A percentile compares a stretch with the other conserved stretches of the same genome.
Conservation (phyloP, 2,888 invertebrate species). For the Spialia ferax region DNA sequence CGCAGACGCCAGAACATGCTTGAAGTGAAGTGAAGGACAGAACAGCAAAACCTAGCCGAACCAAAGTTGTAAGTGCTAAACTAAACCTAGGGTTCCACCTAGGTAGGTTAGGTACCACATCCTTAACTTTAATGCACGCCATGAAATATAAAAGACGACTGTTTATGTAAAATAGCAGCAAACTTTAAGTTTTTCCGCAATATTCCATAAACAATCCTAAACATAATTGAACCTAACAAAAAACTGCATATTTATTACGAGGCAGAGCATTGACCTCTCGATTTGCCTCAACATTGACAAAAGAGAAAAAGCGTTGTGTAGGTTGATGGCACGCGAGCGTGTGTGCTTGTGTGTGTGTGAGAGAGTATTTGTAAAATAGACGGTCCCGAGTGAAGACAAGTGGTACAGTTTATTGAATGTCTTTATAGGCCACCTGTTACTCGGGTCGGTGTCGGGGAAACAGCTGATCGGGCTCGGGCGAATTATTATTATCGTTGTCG, state of each 20-base stretch:
- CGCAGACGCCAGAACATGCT: neutral
- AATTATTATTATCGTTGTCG: conserved; percentile 83
- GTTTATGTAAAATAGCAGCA: too few species aligned
- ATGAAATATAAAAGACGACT: too few species aligned
- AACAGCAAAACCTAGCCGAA: neutral
- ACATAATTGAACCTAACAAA: conserved; percentile 14
- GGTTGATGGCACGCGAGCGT: conserved; percentile 32
- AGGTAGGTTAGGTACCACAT: too few species aligned
- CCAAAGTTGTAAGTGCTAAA: neutral
- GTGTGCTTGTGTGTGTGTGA: conserved; percentile 61
- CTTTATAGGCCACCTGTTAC: conserved; percentile 87
- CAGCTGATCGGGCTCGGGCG: conserved; percentile 83
- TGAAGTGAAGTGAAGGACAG: neutral
- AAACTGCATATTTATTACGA: conserved; percentile 29
- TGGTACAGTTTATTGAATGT: conserved; percentile 85
- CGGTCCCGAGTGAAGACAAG: conserved; percentile 80
- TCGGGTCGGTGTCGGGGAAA: conserved; percentile 82
- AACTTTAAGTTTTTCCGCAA: neutral
- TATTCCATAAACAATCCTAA: neutral
- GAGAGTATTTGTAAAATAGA: conserved; percentile 70
- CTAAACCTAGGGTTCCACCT: too few species aligned
- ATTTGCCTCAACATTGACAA: conserved; percentile 35
- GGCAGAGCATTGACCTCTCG: conserved; percentile 28
- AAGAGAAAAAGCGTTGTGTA: conserved; percentile 36
- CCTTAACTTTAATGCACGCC: too few species aligned